Conservation (phyloP, 2,888 invertebrate species). For the Oasisia sp. region DNA sequence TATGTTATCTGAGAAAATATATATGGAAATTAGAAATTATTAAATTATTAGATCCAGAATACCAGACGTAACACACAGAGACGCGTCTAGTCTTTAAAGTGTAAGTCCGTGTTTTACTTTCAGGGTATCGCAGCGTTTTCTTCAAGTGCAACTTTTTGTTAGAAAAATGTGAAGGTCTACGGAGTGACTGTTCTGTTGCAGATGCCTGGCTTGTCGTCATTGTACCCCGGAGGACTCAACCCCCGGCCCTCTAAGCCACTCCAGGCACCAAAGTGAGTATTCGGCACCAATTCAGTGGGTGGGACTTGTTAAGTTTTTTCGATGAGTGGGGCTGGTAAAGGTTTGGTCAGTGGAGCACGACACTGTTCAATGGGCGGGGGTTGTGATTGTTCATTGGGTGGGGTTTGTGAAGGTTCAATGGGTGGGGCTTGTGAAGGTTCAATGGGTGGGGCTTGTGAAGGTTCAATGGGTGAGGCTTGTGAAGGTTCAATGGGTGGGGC, state of each 20-base stretch:
- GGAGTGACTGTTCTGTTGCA: background rate
- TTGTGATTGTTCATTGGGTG: background rate
- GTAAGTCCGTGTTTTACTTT: background rate
- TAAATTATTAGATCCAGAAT: background rate
- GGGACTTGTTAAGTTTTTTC: background rate
- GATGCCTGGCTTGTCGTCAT: background rate
- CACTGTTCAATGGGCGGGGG: background rate
- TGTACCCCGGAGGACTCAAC: background rate
- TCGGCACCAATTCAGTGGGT: background rate
- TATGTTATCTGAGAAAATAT: too few species aligned
- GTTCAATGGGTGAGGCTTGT: too few species aligned
- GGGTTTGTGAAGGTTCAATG: background rate
- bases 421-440: background rate
- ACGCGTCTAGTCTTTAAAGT: background rate
- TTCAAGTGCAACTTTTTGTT: background rate
- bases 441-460: too few species aligned
- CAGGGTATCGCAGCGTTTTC: too few species aligned
- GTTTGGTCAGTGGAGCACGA: background rate
- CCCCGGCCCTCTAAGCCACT: background rate
- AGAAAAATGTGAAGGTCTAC: background rate
- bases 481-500: too few species aligned
- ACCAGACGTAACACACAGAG: background rate
- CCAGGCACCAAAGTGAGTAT: background rate
- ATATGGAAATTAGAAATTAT: too few species aligned
- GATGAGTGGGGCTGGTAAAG: background rate